phyloP scores from a whole-genome alignment of 2,113 vertebrate species.

The Apteryx mantelli region DNA sequence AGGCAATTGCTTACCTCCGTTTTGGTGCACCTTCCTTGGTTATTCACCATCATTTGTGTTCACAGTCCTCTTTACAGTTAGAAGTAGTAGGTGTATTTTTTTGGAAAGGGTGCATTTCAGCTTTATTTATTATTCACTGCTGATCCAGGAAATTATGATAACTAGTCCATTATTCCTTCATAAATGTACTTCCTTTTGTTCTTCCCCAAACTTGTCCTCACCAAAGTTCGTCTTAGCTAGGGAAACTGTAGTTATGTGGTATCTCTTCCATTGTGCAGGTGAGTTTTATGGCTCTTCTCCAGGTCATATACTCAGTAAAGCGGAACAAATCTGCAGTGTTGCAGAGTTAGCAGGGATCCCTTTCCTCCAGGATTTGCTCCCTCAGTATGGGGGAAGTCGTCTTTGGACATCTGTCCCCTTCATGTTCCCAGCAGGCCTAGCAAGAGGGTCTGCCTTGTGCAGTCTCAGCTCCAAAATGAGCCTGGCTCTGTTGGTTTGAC shows the following conservation, averaged over 20 bases:
- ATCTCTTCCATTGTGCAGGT: background rate
- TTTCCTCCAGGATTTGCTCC: background rate
- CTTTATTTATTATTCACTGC: background rate
- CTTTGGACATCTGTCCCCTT: rapidly evolving
- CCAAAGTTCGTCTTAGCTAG: background rate
- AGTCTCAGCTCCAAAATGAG: slow-evolving; percentile 28
- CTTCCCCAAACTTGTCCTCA: background rate
- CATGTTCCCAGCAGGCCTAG: background rate
- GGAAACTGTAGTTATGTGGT: background rate
- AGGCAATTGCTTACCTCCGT: background rate
- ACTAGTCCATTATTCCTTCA: background rate
- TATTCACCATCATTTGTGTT: background rate
- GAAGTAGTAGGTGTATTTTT: background rate
- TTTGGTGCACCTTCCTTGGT: background rate
- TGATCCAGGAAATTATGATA: background rate
- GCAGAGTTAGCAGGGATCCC: background rate
- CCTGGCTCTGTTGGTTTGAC: background rate
- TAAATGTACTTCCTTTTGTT: background rate
- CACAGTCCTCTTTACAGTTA: background rate
- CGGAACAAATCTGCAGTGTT: background rate
- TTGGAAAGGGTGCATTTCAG: background rate
- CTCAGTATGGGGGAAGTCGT: background rate
- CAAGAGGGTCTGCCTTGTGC: background rate
- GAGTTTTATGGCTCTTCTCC: background rate
- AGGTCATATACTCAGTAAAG: background rate